A percentile compares a stretch with the other conserved stretches of the same genome.
Conservation (phyloP, 2,797 vertebrate species). For the Paguma larvata region DNA sequence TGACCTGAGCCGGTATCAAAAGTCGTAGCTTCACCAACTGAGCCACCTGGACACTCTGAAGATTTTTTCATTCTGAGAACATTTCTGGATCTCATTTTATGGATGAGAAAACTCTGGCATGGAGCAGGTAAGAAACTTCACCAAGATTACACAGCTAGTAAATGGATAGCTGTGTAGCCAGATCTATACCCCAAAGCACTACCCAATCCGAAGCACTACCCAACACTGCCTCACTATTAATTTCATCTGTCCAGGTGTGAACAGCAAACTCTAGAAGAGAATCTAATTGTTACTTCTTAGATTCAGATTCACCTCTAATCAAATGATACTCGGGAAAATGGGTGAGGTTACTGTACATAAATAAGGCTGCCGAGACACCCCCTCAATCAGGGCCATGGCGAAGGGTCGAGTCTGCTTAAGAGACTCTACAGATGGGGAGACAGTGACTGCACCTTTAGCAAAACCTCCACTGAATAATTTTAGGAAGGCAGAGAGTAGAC, state of each 20-base stretch:
- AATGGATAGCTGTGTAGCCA: background rate
- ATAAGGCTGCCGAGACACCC: background rate
- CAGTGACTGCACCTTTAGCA: background rate
- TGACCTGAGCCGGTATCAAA: no score
- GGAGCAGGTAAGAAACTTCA: background rate
- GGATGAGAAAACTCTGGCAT: background rate
- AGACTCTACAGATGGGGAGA: background rate
- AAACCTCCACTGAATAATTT: background rate
- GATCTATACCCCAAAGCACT: background rate
- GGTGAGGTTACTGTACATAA: background rate
- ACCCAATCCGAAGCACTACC: background rate
- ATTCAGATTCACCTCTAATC: background rate
- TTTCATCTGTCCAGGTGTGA: background rate
- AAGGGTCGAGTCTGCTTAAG: background rate
- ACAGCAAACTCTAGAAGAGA: background rate
- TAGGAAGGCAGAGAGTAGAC: conserved; percentile 18
- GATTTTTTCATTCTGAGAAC: background rate
- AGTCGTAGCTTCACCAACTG: no score
- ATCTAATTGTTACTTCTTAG: background rate
- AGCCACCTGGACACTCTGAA: background rate
- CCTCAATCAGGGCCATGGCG: background rate
- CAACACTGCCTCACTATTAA: background rate
- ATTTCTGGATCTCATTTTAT: background rate
- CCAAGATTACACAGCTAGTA: background rate
- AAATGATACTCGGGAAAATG: background rate